A percentile compares a stretch with the other conserved stretches of the same genome.
These are phyloP conservation scores for Bothrops jararaca DNA, from an alignment of 2,113 vertebrate genomes.

Conservation along the genomic window DNA sequence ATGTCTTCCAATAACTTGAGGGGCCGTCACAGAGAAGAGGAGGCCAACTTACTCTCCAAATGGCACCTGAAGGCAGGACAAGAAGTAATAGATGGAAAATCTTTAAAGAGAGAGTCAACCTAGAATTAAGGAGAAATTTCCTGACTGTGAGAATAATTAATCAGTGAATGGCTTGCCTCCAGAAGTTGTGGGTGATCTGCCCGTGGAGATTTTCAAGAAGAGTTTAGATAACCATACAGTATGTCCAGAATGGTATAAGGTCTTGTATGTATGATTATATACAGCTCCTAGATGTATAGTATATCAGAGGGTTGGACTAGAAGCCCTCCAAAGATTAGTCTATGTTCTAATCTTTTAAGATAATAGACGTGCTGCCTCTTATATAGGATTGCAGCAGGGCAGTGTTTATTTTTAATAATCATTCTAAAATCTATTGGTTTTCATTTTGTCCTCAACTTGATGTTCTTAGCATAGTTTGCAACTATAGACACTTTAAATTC, in stretches of 20 bases:
- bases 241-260: not conserved
- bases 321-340: not conserved
- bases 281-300: not conserved
- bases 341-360: not conserved
- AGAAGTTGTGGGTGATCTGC: no score
- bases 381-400: not conserved
- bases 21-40: not conserved
- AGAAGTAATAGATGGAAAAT: not conserved
- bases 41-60: not conserved
- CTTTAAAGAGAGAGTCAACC: not conserved
- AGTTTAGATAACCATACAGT: no score
- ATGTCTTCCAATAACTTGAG: not conserved
- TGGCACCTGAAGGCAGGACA: not conserved
- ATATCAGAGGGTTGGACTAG: not conserved
- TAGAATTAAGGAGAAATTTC: no score
- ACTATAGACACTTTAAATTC: not conserved
- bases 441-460: not conserved
- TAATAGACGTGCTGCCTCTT: not conserved
- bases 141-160: no score
- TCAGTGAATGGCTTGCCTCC: no score
- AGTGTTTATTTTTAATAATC: not conserved
- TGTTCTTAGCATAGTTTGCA: not conserved
- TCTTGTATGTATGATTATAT: not conserved
- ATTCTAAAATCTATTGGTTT: not conserved
- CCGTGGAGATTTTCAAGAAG: no score